These are phyloP conservation scores for Betta splendens DNA, from an alignment of 2,797 vertebrate species.

Conservation along the genomic window DNA sequence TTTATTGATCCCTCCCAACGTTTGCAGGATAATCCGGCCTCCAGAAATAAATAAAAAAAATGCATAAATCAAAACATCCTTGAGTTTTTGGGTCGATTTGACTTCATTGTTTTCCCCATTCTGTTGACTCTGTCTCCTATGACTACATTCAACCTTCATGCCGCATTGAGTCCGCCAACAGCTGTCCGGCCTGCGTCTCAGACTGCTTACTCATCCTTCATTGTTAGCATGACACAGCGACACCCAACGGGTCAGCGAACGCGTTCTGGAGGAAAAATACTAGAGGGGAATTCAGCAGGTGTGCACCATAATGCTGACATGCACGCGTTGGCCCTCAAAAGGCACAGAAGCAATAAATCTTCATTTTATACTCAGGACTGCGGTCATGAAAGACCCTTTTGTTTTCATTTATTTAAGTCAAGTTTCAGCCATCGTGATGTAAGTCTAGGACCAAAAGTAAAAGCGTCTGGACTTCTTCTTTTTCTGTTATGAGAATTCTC, in stretches of 20 bases:
- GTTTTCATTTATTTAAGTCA: constrained; percentile 16
- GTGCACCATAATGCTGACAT: neutral
- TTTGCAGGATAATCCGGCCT: constrained; percentile 1
- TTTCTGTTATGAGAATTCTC: constrained; percentile 35
- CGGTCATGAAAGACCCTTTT: neutral
- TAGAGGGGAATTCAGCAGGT: neutral
- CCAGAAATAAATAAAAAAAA: neutral
- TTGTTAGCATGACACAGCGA: constrained; percentile 49
- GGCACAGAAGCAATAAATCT: neutral
- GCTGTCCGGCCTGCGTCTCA: constrained; percentile 21
- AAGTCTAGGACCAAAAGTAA: constrained; percentile 8
- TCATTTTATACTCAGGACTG: neutral
- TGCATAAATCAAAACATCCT: neutral
- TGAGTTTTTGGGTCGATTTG: neutral
- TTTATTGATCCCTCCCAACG: constrained; percentile 5
- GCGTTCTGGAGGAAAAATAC: constrained; percentile 35
- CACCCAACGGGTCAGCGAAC: constrained; percentile 33
- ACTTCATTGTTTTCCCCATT: neutral
- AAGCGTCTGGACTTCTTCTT: constrained; percentile 43
- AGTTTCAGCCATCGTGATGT: neutral
- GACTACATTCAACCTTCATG: constrained; percentile 10
- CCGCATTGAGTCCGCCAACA: constrained; percentile 17
- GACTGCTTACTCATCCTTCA: constrained; percentile 47
- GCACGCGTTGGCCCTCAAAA: no score
- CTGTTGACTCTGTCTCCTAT: constrained; percentile 16